Evolutionary conservation across 2,113 vertebrate genomes (phyloP).

Genomic region (Stictonetta naevosa): DNA sequence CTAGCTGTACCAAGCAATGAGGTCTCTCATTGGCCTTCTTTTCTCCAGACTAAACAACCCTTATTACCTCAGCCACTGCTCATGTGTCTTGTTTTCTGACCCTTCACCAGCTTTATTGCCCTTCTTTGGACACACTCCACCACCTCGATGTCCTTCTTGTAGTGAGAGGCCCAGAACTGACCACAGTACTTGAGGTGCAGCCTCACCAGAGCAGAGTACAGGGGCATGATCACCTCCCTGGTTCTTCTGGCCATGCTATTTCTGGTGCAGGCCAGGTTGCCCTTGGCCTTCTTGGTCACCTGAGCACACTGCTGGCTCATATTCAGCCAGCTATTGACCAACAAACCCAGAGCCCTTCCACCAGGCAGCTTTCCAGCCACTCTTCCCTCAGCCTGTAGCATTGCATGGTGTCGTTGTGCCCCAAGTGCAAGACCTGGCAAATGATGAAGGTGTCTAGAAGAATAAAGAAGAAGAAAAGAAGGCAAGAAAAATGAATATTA

Average conservation of each 20-base stretch:
- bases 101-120: background rate
- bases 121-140: background rate
- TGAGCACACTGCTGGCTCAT: background rate
- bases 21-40: background rate
- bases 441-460: constrained; percentile 30
- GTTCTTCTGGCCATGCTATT: background rate
- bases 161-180: background rate
- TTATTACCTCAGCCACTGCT: background rate
- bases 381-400: background rate
- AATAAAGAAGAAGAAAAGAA: constrained; percentile 4
- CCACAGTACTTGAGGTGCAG: background rate
- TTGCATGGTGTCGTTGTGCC: background rate
- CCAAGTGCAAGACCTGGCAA: background rate
- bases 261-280: background rate
- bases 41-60: background rate
- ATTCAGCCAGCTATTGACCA: no score
- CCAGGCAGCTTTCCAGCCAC: background rate
- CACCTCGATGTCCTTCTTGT: background rate
- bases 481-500: constrained; percentile 1
- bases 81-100: background rate
- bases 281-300: background rate
- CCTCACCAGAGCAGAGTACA: background rate
- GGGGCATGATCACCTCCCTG: background rate
- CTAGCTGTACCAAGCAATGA: background rate
- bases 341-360: background rate